Base-by-base conservation (phyloP, 2,888 invertebrate genomes). In the Netelia fuscicornis region DNA sequence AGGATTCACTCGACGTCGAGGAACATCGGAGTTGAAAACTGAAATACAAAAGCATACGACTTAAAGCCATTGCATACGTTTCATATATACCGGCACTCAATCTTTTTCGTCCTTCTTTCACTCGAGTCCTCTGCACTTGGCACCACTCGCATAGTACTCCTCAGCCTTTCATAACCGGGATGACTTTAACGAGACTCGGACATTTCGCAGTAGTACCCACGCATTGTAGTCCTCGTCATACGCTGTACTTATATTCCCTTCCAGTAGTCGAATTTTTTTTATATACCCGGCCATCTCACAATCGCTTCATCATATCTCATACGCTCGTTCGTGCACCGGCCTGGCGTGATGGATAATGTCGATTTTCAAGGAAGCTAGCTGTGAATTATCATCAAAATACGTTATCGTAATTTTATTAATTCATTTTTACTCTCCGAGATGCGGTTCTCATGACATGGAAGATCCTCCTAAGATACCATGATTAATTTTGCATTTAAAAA, bases 81-180 rank as follows among this genome's bases (percentile, higher is more conserved):
- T 60, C 42, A 42, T 67, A 37, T 68, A 48, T 68, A 76, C 5
- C 11, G 44, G 56, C 60, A 30, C 58, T 44, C 72, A 23, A 72
- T 13, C 58, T 68, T 79, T 75, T 37, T 30, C 67, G 44, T 23
- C 23, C 58, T 54, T 79, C 56, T 72, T 68, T 52, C 58, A 44
- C 65, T 20, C 65, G 62, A 54, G 62, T 52, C 58, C 64, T 11
- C 56, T 68, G 65, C 64, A 56, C 44, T 70, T 76, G 64, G 30
- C 17, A 17, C 44, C 62, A 48, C 76, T 67, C 65, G 64, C 11
- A 68, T 37, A 81, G 52, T 62, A 58, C 78, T 86, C 81, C 64
- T 84, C 86, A 75, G 72, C 65, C 79, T 83, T 85, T 62, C 72
- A 71, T 85, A 85, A 87, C 84, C 86, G 80, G n/a, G 30, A 77